These are phyloP conservation scores for Ormyrus labotus DNA, from an alignment of 2,888 invertebrate genomes.

Conservation along the genomic window DNA sequence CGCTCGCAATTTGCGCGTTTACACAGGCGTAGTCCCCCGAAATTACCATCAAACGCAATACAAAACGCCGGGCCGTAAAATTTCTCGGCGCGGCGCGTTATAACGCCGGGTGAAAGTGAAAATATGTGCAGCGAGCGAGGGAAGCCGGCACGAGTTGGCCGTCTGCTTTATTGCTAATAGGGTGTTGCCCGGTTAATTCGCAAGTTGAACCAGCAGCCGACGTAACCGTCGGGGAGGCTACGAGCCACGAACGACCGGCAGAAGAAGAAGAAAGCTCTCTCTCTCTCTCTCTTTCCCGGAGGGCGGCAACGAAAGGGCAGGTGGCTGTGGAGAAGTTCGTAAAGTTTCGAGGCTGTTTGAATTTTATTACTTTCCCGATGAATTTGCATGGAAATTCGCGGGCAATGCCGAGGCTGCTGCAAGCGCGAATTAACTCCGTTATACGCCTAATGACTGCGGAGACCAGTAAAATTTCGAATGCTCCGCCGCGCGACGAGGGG, in stretches of 20 bases:
- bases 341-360: slow-evolving; percentile 66
- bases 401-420: slow-evolving; percentile 30
- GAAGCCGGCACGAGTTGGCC: slow-evolving; percentile 20
- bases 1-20: too few relatives aligned
- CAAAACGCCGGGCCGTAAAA: neutral
- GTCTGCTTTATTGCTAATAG: slow-evolving; percentile 71
- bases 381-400: slow-evolving; percentile 71
- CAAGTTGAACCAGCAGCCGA: slow-evolving; percentile 58
- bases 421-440: slow-evolving; percentile 65
- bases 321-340: slow-evolving; percentile 53
- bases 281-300: too few relatives aligned
- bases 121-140: slow-evolving; percentile 8
- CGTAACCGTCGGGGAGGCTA: slow-evolving; percentile 38
- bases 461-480: slow-evolving; percentile 50
- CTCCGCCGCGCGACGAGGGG: neutral
- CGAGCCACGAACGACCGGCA: neutral
- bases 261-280: slow-evolving; percentile 3
- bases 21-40: neutral
- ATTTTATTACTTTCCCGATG: slow-evolving; percentile 69
- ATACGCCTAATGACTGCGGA: slow-evolving; percentile 63
- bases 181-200: slow-evolving; percentile 68
- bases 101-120: neutral
- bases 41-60: neutral
- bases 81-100: too few relatives aligned
- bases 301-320: slow-evolving; percentile 14